Evolutionary conservation across 2,113 vertebrate genomes (phyloP), one percentile per base, ranked within the genome.

Genomic region (Pangasianodon gigas): DNA sequence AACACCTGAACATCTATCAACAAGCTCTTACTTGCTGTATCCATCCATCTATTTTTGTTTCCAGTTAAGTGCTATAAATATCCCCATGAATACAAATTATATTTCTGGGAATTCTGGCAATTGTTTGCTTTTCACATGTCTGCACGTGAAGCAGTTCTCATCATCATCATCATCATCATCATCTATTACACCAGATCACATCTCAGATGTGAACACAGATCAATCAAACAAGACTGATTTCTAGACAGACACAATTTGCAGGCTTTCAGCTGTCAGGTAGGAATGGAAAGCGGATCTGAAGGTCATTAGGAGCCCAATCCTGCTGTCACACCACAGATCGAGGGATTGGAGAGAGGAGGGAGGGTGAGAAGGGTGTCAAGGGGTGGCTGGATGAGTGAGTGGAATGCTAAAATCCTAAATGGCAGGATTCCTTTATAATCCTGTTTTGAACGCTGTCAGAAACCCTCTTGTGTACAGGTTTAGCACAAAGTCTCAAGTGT

Each of bases 261-360:
- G 82, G 82, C 71, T 85, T 37, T 89, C 88, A 79, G 67, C 89
- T 81, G 74, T 89, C 89, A 89, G 84, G 51, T 51, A 89, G 89
- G 84, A 89, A 69, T 81, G 89, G 89, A 77, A 86, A 89, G 44
- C 46, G 60, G 89, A 80, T 56, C 89, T 86, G 60, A 90, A 67
- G 77, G 83, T 87, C 83, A 89, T 85, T 46, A 89, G 62, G 74
- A 85, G 65, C 75, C 16, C 75, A 1, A 44, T 82, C 62, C 62
- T 75, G 77, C 87, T 90, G 75, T 90, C 82, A 84, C 85, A 51
- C n/a, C 1, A 41, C 89, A 65, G 48, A 87, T 77, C 2, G 75
- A 46, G 56, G 52, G 69, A 60, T 84, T 60, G 82, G 32, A 13
- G 37, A 37, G 44, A 37, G 48, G 26, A 21, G 21, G 37, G 71